A percentile compares a stretch with the other conserved stretches of the same genome.
phyloP scores from a whole-genome alignment of 2,888 invertebrate species.

The Drosophila testacea region DNA sequence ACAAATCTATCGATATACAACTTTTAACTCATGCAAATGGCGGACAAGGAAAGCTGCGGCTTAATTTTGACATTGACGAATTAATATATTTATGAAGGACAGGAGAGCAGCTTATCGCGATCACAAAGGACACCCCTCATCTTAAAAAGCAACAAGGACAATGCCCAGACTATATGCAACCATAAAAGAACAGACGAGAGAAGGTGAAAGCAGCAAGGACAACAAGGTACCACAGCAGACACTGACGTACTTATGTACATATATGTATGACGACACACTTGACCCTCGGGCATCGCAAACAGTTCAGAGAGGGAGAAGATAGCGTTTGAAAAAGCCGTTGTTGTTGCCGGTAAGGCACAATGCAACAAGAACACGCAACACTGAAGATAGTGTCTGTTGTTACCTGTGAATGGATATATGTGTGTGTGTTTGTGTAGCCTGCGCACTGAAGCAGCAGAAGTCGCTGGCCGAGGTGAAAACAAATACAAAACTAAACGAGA shows the following conservation, averaged over 20 bases:
- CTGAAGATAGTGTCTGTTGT: slow-evolving; percentile 48
- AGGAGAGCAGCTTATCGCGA: slow-evolving; percentile 44
- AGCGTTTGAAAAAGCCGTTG: slow-evolving; percentile 54
- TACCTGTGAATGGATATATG: slow-evolving; percentile 57
- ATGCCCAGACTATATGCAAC: slow-evolving; percentile 37
- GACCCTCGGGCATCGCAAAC: slow-evolving; percentile 54
- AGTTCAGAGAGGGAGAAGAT: slow-evolving; percentile 17
- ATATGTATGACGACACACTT: slow-evolving; percentile 46
- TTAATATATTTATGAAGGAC: slow-evolving; percentile 10
- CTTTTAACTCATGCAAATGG: slow-evolving; percentile 22
- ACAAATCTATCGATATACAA: not conserved
- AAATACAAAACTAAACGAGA: slow-evolving; percentile 63
- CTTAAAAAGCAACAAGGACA: slow-evolving; percentile 35
- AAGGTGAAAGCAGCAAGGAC: slow-evolving; percentile 41
- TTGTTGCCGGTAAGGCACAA: slow-evolving; percentile 66
- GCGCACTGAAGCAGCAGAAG: slow-evolving; percentile 79
- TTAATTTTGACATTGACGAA: slow-evolving; percentile 41
- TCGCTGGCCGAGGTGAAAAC: slow-evolving; percentile 67
- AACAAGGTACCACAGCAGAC: slow-evolving; percentile 44
- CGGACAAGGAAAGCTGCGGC: slow-evolving; percentile 14
- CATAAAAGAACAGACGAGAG: slow-evolving; percentile 42
- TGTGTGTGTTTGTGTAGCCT: slow-evolving; percentile 34
- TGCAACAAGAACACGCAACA: slow-evolving; percentile 55
- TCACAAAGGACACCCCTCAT: slow-evolving; percentile 25
- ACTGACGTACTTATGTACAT: slow-evolving; percentile 11